Percentiles rank a stretch among this genome's conserved stretches.
Conservation (phyloP, 2,113 vertebrate genomes). For the Pseudorectes ferrugineus region DNA sequence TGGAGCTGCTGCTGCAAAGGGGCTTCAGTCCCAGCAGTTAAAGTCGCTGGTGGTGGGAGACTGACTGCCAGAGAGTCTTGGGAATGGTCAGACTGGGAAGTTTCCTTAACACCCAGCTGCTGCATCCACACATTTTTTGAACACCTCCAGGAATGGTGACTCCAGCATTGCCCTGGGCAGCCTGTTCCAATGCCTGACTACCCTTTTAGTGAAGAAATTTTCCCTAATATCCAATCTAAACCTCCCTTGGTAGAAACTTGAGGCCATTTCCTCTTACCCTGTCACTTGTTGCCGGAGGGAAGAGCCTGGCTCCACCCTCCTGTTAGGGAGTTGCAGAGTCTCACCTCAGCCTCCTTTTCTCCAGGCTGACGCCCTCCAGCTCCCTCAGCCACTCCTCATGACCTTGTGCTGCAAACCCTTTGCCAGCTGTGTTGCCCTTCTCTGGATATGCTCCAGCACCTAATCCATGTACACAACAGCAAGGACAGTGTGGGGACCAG, state of each 20-base stretch:
- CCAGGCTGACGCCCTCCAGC: not conserved
- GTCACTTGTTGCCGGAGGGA: not conserved
- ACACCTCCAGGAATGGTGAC: not conserved
- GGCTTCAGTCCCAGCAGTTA: not conserved
- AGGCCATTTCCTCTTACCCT: not conserved
- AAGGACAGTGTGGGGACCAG: not conserved
- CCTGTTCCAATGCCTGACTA: not conserved
- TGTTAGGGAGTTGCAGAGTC: not conserved
- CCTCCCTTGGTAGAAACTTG: not conserved
- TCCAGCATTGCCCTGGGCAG: not conserved
- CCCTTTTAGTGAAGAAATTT: not conserved
- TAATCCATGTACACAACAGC: not conserved
- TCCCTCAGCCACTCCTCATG: not conserved
- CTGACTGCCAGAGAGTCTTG: not conserved
- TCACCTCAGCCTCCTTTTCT: not conserved
- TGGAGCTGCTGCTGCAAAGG: not conserved
- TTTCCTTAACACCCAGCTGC: not conserved
- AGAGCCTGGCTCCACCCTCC: not conserved
- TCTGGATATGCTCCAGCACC: not conserved
- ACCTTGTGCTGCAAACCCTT: not conserved
- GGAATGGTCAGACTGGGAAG: not conserved
- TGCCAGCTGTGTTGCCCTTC: not conserved
- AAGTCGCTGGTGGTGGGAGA: not conserved
- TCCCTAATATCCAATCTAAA: not conserved
- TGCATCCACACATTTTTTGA: not conserved